Evolutionary conservation across 37 sponge, comb jelly and placozoan genomes (phyloP), one percentile per base, ranked within the genome.

Genomic region (Haliclona indistincta): DNA sequence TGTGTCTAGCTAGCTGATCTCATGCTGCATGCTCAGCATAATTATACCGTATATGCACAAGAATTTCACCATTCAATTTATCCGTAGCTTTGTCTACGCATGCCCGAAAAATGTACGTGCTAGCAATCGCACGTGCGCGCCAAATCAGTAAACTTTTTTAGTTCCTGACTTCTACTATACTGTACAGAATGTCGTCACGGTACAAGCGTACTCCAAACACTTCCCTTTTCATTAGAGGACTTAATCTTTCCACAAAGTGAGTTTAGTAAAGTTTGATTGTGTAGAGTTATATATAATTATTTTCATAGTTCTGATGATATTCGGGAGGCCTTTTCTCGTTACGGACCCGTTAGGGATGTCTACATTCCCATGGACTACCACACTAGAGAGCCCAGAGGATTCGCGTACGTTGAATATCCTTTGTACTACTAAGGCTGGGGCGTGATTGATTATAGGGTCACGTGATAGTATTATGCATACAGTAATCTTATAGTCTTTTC

Each of bases 371-470:
- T 95, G 81, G 99, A 98, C 75, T 93, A 95, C 84, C 87, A 93
- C 82, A 98, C 94, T 4, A 65, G 84, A 33, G 94, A 98, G 56
- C 99, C 99, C 34, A 51, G 99, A 53, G 99, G 99, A 5, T 98
- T 98, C 70, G 96, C 94, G 49, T 98, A 98, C 71, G 96, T 98
- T 1, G 91, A 98, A 91, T 96, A 96, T 94, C 95, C 92, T 81
- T 83, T 62, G n/a, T n/a, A n/a, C n/a, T n/a, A n/a, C n/a, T n/a
- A n/a, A n/a, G n/a, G n/a, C n/a, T n/a, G n/a, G n/a, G n/a, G n/a
- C n/a, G n/a, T n/a, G n/a, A n/a, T n/a, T n/a, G n/a, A n/a, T n/a
- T n/a, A n/a, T n/a, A n/a, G n/a, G n/a, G n/a, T n/a, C n/a, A n/a
- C n/a, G n/a, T n/a, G n/a, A n/a, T n/a, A n/a, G n/a, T n/a, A n/a